Evolutionary conservation across 1,140 invertebrate species (phyloP), one percentile per base, ranked within the genome.

Genomic region (Acromyrmex echinatior): DNA sequence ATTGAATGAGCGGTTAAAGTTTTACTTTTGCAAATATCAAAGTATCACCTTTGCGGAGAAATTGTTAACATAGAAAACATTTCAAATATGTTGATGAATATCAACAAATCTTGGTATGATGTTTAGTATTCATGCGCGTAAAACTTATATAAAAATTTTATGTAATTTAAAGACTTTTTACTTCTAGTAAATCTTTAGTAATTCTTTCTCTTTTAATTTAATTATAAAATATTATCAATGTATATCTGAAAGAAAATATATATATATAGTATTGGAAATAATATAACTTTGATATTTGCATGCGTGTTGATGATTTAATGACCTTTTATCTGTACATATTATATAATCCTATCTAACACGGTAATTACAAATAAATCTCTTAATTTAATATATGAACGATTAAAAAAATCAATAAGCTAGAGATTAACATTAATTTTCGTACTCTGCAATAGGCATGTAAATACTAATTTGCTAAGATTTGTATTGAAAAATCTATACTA

Each of bases 281-380:
- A 49, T 63, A 85, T 45, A 63, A 28, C 16, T 56, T 73, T 35
- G n/a, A 58, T 31, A 71, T 66, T 60, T 90, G 71, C 76, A 77
- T 60, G 31, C 21, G 39, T 45, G 39, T 73, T 39, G 62, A 14
- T 89, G 16, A 89, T 79, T 90, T 84, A 66, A 35, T 78, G 71
- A 35, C 12, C 51, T 87, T 25, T 86, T 39, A 60, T 66, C 31
- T 82, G n/a, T 78, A 39, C 6, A 39, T 39, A 21, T 21, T 21
- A 21, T 21, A 78, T 73, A 5, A 70, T 63, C 5, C 21, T 3
- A 74, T 21, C 9, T 18, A 63, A 18, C 21, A 28, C 5, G 6
- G 35, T 35, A 66, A 66, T 68, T 21, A 51, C 28, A 68, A 63
- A 79, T 71, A 58, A 79, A 53, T 79, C 7, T 49, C 4, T 66